Evolutionary conservation across 2,113 vertebrate species (phyloP).

Genomic region (Calcarius ornatus): DNA sequence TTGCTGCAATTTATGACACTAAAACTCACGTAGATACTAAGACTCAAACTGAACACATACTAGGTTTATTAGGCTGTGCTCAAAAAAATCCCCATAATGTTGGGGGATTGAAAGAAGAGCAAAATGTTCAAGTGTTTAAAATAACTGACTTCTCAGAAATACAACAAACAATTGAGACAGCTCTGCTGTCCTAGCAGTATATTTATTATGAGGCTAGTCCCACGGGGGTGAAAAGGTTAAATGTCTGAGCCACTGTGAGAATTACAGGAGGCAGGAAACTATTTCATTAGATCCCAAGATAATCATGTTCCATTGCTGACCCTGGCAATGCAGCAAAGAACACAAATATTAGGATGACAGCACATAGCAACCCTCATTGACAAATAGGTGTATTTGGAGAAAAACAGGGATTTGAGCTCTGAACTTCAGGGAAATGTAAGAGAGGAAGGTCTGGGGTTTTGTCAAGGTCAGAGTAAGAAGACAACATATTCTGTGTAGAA

Average conservation of each 20-base stretch:
- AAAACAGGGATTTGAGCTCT: neutral
- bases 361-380: neutral
- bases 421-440: neutral
- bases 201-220: neutral
- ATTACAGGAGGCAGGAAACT: conserved; percentile 42
- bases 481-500: neutral
- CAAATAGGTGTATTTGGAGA: neutral
- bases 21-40: neutral
- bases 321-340: neutral
- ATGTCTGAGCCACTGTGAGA: conserved; percentile 4
- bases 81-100: neutral
- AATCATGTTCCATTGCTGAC: conserved; percentile 18
- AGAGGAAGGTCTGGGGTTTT: neutral
- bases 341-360: conserved; percentile 30
- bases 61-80: neutral
- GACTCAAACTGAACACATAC: neutral
- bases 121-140: neutral
- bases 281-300: conserved; percentile 48
- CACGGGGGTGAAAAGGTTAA: conserved; percentile 26
- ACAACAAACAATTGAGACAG: neutral
- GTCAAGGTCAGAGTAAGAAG: neutral
- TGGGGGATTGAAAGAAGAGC: neutral
- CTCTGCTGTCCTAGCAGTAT: neutral
- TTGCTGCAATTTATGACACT: neutral
- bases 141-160: neutral